These are phyloP conservation scores for Rhinopomastus cyanomelas DNA, from an alignment of 2,113 vertebrate genomes.

Conservation along the genomic window DNA sequence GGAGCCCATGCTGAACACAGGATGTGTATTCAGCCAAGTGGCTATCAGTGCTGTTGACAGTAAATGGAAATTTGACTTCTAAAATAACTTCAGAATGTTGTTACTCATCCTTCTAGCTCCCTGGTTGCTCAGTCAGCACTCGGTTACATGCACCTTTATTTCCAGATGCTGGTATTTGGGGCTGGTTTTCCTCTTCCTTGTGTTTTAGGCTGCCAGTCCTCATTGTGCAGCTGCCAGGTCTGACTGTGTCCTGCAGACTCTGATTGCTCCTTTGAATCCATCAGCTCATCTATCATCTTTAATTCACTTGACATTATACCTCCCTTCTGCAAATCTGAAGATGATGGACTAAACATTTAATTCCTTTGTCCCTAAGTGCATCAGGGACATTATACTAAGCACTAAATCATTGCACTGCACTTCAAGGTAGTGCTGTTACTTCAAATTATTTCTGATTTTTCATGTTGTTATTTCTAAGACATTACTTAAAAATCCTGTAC, in stretches of 20 bases:
- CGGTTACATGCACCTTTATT: background rate
- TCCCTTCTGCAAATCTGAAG: constrained; percentile 4
- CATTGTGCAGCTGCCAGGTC: background rate
- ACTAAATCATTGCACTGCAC: constrained; percentile 21
- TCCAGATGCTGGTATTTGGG: background rate
- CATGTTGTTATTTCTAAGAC: background rate
- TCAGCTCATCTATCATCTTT: constrained; percentile 30
- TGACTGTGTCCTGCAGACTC: background rate
- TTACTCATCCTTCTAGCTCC: background rate
- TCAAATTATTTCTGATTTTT: constrained; percentile 1
- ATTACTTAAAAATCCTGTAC: background rate
- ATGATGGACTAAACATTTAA: constrained; percentile 10
- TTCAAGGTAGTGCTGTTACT: constrained; percentile 29
- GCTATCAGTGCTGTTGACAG: background rate
- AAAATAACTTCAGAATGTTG: background rate
- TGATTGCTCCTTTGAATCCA: constrained; percentile 17
- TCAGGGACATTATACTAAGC: constrained; percentile 1
- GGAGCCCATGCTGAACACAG: background rate
- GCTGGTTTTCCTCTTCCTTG: background rate
- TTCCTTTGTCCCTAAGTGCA: constrained; percentile 35
- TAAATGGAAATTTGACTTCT: background rate
- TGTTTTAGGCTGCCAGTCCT: background rate
- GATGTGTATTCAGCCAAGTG: background rate
- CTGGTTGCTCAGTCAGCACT: background rate
- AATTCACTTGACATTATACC: constrained; percentile 46